phyloP scores from a whole-genome alignment of 1,140 invertebrate genomes.

The Listronotus bonariensis region DNA sequence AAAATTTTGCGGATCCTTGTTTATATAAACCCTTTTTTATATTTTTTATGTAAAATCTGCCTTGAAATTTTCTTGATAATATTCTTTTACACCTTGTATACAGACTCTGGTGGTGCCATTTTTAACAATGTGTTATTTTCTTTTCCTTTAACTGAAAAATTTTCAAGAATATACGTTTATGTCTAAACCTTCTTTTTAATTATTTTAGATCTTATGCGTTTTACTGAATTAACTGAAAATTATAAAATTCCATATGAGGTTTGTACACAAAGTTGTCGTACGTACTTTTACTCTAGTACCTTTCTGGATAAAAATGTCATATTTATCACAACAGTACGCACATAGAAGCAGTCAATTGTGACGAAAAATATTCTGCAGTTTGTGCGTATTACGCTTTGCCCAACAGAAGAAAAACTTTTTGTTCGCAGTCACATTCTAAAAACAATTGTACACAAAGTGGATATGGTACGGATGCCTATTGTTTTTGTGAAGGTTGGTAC shows the following conservation, averaged over 20 bases:
- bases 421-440: conserved; percentile 11
- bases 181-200: no score
- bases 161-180: no score
- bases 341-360: conserved; percentile 30
- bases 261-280: conserved; percentile 23
- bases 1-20: no score
- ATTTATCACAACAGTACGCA: conserved; percentile 27
- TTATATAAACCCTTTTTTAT: no score
- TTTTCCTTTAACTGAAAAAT: no score
- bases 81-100: no score
- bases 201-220: conserved; percentile 32
- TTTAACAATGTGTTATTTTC: no score
- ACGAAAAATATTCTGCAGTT: conserved; percentile 22
- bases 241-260: conserved; percentile 26
- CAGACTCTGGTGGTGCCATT: no score
- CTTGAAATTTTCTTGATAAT: no score
- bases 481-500: conserved; percentile 32
- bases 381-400: conserved; percentile 30
- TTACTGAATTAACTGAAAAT: conserved; percentile 18
- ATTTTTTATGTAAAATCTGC: no score
- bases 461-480: conserved; percentile 23
- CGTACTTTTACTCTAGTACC: conserved; percentile 17
- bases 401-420: conserved; percentile 20
- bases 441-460: conserved; percentile 25
- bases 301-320: conserved; percentile 28